Conservation (phyloP, 1,140 invertebrate species). For the Phthorimaea operculella region DNA sequence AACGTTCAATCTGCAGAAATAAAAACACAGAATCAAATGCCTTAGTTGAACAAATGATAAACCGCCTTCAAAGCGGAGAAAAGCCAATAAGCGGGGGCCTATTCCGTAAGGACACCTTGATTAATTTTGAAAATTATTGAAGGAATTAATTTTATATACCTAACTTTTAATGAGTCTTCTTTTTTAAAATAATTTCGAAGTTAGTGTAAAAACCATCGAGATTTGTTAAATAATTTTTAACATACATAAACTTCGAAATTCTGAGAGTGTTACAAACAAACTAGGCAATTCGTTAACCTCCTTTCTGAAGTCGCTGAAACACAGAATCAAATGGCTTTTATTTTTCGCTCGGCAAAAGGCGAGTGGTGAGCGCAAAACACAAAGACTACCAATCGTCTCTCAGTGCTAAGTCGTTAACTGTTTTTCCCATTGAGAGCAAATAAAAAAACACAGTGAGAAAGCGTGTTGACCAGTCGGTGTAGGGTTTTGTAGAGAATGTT, state of each 20-base stretch:
- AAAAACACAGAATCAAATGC: too few species aligned
- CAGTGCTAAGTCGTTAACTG: slow-evolving; percentile 6
- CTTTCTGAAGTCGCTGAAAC: not conserved
- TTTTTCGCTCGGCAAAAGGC: slow-evolving; percentile 14
- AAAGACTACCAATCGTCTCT: slow-evolving; percentile 14
- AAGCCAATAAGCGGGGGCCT: too few species aligned
- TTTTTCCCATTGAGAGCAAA: not conserved
- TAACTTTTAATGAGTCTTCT: too few species aligned
- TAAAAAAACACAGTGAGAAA: not conserved
- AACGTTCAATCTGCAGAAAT: too few species aligned
- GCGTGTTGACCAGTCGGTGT: too few species aligned
- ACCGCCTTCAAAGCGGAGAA: too few species aligned
- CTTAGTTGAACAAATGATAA: too few species aligned
- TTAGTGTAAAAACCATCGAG: not conserved
- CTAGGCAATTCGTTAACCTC: not conserved
- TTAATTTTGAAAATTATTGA: too few species aligned
- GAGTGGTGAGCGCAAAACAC: slow-evolving; percentile 10
- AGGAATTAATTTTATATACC: too few species aligned
- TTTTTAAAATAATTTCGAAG: not conserved
- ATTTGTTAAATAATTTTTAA: not conserved
- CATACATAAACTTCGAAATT: not conserved
- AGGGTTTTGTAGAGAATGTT: too few species aligned
- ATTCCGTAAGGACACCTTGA: too few species aligned
- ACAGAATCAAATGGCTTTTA: slow-evolving; percentile 25
- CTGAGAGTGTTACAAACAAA: too few species aligned